These are phyloP conservation scores for Drosophila diplacantha DNA, from an alignment of 2,888 invertebrate genomes.

Conservation along the genomic window DNA sequence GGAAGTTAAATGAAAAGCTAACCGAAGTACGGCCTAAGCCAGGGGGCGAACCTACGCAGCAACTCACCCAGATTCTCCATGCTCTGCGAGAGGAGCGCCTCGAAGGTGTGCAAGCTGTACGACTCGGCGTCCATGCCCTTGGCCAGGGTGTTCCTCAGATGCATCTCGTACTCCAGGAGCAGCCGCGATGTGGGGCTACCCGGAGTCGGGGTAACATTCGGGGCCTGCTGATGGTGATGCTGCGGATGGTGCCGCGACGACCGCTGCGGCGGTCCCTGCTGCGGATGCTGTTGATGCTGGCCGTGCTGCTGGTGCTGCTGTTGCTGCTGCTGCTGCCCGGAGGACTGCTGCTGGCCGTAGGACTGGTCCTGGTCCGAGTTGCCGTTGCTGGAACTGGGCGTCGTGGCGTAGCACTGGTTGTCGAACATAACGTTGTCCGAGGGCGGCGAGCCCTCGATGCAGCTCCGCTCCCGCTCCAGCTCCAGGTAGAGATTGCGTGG, in stretches of 20 bases:
- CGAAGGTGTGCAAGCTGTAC: constrained; percentile 95
- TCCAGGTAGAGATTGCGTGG: constrained; percentile 87
- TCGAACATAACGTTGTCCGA: constrained; percentile 96
- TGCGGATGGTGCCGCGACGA: constrained; percentile 78
- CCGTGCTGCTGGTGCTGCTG: constrained; percentile 20
- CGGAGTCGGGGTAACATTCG: constrained; percentile 86
- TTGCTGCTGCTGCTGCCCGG: constrained; percentile 79
- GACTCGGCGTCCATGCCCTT: constrained; percentile 97
- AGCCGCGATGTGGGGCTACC: constrained; percentile 91
- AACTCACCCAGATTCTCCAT: constrained; percentile 93
- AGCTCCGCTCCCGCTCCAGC: constrained; percentile 84
- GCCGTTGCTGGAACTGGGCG: constrained; percentile 94
- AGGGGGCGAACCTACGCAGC: neutral
- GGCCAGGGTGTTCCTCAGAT: constrained; percentile 92
- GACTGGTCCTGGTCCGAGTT: constrained; percentile 92
- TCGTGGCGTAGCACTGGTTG: constrained; percentile 96
- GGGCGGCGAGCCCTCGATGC: constrained; percentile 85
- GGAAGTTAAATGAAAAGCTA: constrained; percentile 32
- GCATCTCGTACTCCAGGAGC: constrained; percentile 95
- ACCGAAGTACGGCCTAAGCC: constrained; percentile 4
- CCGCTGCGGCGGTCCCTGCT: constrained; percentile 65
- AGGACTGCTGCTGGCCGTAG: constrained; percentile 79
- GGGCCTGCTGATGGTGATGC: constrained; percentile 83
- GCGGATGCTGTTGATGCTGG: constrained; percentile 76
- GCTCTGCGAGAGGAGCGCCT: constrained; percentile 93